Evolutionary conservation across 2,797 vertebrate genomes (phyloP).

Genomic region (Epinephelus coioides): DNA sequence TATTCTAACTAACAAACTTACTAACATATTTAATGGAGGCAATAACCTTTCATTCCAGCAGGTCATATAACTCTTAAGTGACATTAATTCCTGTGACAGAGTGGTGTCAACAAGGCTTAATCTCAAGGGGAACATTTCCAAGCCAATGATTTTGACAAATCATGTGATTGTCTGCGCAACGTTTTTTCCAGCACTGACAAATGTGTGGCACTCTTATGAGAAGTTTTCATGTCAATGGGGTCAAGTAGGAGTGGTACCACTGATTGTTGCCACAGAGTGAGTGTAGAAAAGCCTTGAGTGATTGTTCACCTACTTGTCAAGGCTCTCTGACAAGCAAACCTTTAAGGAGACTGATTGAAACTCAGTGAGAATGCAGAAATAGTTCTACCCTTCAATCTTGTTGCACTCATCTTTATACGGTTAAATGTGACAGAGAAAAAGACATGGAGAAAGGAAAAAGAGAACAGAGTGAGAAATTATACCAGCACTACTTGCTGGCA

Average conservation of each 20-base stretch:
- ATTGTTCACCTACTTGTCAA: slow-evolving; percentile 30
- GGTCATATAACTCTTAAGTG: slow-evolving; percentile 8
- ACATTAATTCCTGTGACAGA: slow-evolving; percentile 24
- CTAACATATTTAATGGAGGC: slow-evolving; percentile 1
- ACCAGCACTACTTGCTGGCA: slow-evolving; percentile 24
- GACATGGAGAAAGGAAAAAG: neutral
- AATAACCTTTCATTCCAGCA: slow-evolving; percentile 27
- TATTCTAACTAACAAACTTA: neutral
- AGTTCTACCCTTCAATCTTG: neutral
- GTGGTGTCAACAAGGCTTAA: slow-evolving; percentile 22
- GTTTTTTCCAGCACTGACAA: slow-evolving; percentile 30
- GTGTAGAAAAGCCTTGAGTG: slow-evolving; percentile 10
- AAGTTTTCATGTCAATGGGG: slow-evolving; percentile 12
- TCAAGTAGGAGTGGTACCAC: slow-evolving; percentile 21
- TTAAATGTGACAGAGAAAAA: slow-evolving; percentile 8
- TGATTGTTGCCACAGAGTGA: slow-evolving; percentile 25
- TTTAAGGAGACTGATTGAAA: slow-evolving; percentile 13
- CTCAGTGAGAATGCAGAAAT: neutral
- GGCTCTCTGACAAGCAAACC: slow-evolving; percentile 27
- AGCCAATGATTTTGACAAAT: slow-evolving; percentile 27
- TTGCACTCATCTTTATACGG: neutral
- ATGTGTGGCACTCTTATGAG: neutral
- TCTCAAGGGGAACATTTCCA: slow-evolving; percentile 26
- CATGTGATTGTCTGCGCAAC: slow-evolving; percentile 20
- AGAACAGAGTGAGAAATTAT: neutral